Evolutionary conservation across 2,888 invertebrate genomes (phyloP).

Genomic region (Torymus aiolomorphi): DNA sequence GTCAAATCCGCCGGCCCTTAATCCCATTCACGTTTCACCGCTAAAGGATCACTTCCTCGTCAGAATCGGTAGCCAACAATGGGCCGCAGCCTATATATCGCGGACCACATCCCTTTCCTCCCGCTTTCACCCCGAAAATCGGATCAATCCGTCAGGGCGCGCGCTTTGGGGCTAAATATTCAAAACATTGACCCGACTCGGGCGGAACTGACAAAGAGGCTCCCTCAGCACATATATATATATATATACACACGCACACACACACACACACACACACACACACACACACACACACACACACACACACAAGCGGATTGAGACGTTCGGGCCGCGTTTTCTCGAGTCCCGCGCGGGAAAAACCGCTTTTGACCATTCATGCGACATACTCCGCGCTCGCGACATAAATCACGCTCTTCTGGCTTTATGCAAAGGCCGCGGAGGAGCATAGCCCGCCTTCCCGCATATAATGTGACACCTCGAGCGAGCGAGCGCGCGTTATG

Average conservation of each 20-base stretch:
- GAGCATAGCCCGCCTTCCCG: conserved; percentile 70
- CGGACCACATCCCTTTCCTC: no score
- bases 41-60: no score
- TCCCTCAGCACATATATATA: background rate
- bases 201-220: background rate
- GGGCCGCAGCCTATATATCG: no score
- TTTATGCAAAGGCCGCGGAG: conserved; percentile 71
- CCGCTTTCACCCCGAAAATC: background rate
- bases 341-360: background rate
- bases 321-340: conserved; percentile 34
- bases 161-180: conserved; percentile 25
- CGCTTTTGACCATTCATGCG: no score
- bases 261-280: no score
- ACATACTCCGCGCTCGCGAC: conserved; percentile 56
- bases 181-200: conserved; percentile 31
- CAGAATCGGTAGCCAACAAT: no score
- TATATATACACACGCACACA: no score
- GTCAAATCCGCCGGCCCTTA: no score
- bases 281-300: background rate
- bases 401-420: conserved; percentile 70
- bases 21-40: no score
- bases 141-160: conserved; percentile 34
- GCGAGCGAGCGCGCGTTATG: background rate
- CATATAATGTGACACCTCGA: conserved; percentile 60
- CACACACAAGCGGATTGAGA: conserved; percentile 39